Evolutionary conservation across 2,888 invertebrate species (phyloP), one percentile per base, ranked within the genome.

Genomic region (Andrena flavipes): DNA sequence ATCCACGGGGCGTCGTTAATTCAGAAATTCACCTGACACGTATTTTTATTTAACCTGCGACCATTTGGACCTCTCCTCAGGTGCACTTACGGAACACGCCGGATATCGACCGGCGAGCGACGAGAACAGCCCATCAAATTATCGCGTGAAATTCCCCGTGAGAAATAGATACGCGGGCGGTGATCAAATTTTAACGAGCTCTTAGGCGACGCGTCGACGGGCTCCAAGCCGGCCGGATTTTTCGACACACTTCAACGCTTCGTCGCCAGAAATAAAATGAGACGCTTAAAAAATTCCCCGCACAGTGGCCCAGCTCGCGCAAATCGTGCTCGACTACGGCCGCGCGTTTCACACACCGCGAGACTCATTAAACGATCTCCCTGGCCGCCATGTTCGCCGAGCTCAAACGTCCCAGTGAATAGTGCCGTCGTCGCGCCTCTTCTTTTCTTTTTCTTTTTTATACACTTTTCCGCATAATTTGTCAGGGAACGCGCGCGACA

Each of bases 401-500:
- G 42, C 87, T 87, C 81, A 87, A 87, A 70, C 75, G 35, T 54
- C 51, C 35, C 59, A 59, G 59, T 87, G 82, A 84, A 87, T 83
- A 74, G 70, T 67, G 80, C 82, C 82, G 80, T 73, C 85, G 80
- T 75, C 86, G 71, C 81, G 72, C 69, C 75, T 83, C 84, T 86
- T n/a, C n/a, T 26, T 26, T 26, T 91, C 6, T 6, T 88, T 35
- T 90, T n/a, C n/a, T n/a, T 90, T 5, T 90, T 89, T 89, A 87
- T 88, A 80, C 88, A 84, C 80, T 85, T 87, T 91, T 91, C 91
- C 91, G 88, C 91, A 90, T 91, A 91, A 91, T 91, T 91, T 91
- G 91, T 91, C 90, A 88, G 86, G 88, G 83, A 84, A 86, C 81
- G 87, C 84, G 87, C 84, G 71, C 86, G 80, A 76, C 69, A 76